Percentiles rank a stretch among this genome's conserved stretches.
These are phyloP conservation scores for Cerceris rybyensis DNA, from an alignment of 2,888 invertebrate species.

Conservation along the genomic window DNA sequence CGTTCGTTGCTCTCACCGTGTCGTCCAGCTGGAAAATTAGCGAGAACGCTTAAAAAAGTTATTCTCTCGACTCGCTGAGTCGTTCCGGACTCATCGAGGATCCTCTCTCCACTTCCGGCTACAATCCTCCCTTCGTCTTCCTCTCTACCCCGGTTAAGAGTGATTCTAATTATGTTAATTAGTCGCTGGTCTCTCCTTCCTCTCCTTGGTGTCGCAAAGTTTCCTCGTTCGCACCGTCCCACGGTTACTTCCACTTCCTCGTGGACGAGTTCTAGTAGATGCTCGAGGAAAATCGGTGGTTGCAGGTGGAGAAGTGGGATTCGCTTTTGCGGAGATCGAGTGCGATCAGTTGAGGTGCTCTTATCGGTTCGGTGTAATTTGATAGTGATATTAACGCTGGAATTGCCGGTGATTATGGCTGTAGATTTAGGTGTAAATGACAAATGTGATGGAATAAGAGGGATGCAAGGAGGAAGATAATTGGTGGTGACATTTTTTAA, in stretches of 20 bases:
- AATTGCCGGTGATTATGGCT: no score
- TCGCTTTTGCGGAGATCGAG: no score
- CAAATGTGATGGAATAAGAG: no score
- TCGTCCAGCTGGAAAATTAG: conserved; percentile 61
- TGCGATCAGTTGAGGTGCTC: no score
- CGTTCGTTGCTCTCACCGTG: conserved; percentile 17
- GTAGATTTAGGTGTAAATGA: no score
- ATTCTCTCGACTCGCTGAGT: conserved; percentile 10
- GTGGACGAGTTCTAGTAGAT: neutral
- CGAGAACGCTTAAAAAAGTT: conserved; percentile 67
- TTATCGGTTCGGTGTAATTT: no score
- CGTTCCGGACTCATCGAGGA: conserved; percentile 45
- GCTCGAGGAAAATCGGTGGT: conserved; percentile 1
- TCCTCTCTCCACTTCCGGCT: conserved; percentile 58
- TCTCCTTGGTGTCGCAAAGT: conserved; percentile 65
- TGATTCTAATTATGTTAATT: conserved; percentile 78
- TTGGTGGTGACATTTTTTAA: no score
- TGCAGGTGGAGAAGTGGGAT: neutral
- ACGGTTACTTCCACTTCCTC: neutral
- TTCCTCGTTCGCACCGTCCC: conserved; percentile 65
- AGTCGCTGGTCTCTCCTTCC: conserved; percentile 59
- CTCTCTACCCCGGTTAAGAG: conserved; percentile 65
- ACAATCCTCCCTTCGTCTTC: conserved; percentile 14
- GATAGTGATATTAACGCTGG: no score
- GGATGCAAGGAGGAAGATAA: no score